phyloP scores from a whole-genome alignment of 2,113 vertebrate genomes.

The Mormoops blainvillei region DNA sequence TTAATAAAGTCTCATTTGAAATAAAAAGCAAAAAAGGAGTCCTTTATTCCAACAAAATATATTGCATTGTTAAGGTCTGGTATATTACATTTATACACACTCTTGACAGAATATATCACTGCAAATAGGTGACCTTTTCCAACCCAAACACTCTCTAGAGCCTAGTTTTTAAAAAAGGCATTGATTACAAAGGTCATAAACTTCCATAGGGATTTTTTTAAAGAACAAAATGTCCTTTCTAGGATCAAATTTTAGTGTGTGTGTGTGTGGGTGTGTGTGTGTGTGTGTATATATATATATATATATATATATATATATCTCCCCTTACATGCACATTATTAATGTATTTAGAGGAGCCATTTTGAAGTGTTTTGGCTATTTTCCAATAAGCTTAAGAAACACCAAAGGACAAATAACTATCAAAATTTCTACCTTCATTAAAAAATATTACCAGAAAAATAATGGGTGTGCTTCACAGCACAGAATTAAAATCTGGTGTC shows the following conservation, averaged over 20 bases:
- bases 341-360: conserved; percentile 19
- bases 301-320: background rate
- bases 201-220: conserved; percentile 47
- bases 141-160: conserved; percentile 54
- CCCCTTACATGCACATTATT: background rate
- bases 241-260: conserved; percentile 18
- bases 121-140: conserved; percentile 49
- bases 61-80: conserved; percentile 50
- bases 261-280: no score
- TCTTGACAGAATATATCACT: conserved; percentile 50
- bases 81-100: conserved; percentile 47
- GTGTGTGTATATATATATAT: background rate
- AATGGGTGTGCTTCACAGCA: background rate
- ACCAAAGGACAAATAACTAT: background rate
- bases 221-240: conserved; percentile 47
- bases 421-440: background rate
- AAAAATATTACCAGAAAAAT: background rate
- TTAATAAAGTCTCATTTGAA: conserved; percentile 34
- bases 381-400: background rate
- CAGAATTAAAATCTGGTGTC: background rate
- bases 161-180: conserved; percentile 41
- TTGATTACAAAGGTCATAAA: conserved; percentile 65
- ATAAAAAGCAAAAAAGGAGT: conserved; percentile 3
- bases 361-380: background rate
- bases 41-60: conserved; percentile 1